Evolutionary conservation across 2,113 vertebrate species (phyloP).

Genomic region (Acrocephalus kingi): DNA sequence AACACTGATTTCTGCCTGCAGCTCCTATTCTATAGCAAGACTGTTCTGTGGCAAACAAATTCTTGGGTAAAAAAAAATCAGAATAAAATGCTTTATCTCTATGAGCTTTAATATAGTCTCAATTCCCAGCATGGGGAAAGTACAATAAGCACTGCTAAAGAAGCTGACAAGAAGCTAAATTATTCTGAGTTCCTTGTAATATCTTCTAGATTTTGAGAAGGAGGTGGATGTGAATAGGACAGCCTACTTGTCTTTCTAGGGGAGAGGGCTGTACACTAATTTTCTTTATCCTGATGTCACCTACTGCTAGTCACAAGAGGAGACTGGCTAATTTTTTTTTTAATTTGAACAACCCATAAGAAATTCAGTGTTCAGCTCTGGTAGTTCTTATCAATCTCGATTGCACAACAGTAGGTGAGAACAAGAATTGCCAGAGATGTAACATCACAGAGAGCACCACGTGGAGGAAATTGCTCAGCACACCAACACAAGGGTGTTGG

Average conservation of each 20-base stretch:
- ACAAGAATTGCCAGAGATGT: neutral
- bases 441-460: neutral
- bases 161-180: neutral
- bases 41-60: neutral
- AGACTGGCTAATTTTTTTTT: neutral
- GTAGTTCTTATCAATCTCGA: neutral
- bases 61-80: neutral
- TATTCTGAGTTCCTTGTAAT: neutral
- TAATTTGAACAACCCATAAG: neutral
- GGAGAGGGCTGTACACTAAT: neutral
- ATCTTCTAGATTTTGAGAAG: neutral
- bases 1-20: neutral
- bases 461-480: neutral
- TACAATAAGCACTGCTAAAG: neutral
- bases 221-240: neutral
- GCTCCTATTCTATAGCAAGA: neutral
- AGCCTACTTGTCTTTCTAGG: neutral
- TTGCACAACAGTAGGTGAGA: neutral
- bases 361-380: neutral
- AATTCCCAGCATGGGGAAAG: neutral
- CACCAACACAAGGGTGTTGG: neutral
- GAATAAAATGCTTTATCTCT: neutral
- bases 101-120: neutral
- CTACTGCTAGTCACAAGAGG: neutral
- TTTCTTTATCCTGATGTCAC: neutral